A percentile compares a stretch with the other conserved stretches of the same genome.
phyloP scores from a whole-genome alignment of 2,888 invertebrate species.

The Drosophila fulvimacula region DNA sequence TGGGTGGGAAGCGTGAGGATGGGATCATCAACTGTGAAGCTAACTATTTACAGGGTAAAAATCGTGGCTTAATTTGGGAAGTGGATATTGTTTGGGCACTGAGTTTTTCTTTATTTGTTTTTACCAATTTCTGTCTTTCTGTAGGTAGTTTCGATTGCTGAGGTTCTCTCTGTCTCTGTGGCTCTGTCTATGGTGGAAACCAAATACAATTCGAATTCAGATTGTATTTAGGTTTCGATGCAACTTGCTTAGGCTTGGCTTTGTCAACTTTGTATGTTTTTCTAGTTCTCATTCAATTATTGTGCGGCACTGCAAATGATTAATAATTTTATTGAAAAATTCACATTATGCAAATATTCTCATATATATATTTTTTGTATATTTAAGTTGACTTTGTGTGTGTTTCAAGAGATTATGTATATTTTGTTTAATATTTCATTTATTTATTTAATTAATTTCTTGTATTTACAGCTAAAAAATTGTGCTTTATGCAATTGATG shows the following conservation, averaged over 20 bases:
- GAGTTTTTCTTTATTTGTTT: background rate
- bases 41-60: constrained; percentile 25
- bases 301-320: constrained; percentile 80
- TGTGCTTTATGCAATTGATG: constrained; percentile 22
- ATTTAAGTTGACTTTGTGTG: constrained; percentile 29
- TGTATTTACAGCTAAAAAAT: constrained; percentile 60
- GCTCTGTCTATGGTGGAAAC: constrained; percentile 18
- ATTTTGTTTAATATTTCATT: constrained; percentile 12
- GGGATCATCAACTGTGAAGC: constrained; percentile 5
- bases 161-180: constrained; percentile 51
- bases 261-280: constrained; percentile 19
- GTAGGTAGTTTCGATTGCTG: constrained; percentile 56
- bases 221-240: constrained; percentile 5
- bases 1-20: background rate
- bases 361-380: constrained; percentile 29
- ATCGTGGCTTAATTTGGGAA: constrained; percentile 30
- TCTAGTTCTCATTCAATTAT: constrained; percentile 51
- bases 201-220: background rate
- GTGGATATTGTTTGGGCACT: background rate
- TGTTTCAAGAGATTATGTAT: constrained; percentile 20
- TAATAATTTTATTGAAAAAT: constrained; percentile 67
- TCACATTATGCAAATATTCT: constrained; percentile 59
- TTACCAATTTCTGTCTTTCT: constrained; percentile 33
- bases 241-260: constrained; percentile 2
- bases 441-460: constrained; percentile 11